Base-by-base conservation (phyloP, 2,888 invertebrate species). In the Drosophila koepferae region DNA sequence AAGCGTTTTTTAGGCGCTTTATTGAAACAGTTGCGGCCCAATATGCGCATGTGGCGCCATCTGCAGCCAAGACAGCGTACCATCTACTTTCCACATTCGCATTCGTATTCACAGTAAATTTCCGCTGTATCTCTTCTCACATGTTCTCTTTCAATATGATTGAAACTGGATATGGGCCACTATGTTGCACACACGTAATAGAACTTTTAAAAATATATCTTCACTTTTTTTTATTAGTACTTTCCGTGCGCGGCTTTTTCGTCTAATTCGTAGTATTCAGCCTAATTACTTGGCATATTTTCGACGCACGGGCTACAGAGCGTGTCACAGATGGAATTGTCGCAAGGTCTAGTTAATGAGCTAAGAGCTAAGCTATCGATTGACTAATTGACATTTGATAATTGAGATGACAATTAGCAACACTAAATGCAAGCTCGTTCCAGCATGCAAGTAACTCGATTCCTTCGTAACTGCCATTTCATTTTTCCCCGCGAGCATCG, bases 1-100 rank as follows among this genome's bases (percentile, higher is more conserved):
- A 28, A 51, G 7, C 34, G 18, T 51, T 41, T 60, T 60, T 60
- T 63, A 7, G 28, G 55, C 58, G 49, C 60, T 67, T 65, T 84
- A 53, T 84, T 89, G 72, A 70, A 84, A 81, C 87, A 87, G 88
- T 83, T 87, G 87, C 48, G 63, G 40, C 10, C 55, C 12, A 18
- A 53, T 2, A 48, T 18, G 59, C 40, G 54, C 56, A 65, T 60
- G 48, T 72, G 51, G 49, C 38, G 72, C 43, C 74, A 74, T 58
- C 67, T 53, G 63, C 48, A 41, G 43, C 14, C 43, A 43, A 41
- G 38, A 68, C 59, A 54, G 12, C 38, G 43, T 23, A 54, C 8
- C 38, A 31, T 23, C 46, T 16, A 43, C 56, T 55, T 55, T 12
- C 20, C 36, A 28, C 41, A 58, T 44, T 65, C 44, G 18, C 60